These are phyloP conservation scores for Engraulis encrasicolus DNA, from an alignment of 2,113 vertebrate genomes.

Conservation along the genomic window DNA sequence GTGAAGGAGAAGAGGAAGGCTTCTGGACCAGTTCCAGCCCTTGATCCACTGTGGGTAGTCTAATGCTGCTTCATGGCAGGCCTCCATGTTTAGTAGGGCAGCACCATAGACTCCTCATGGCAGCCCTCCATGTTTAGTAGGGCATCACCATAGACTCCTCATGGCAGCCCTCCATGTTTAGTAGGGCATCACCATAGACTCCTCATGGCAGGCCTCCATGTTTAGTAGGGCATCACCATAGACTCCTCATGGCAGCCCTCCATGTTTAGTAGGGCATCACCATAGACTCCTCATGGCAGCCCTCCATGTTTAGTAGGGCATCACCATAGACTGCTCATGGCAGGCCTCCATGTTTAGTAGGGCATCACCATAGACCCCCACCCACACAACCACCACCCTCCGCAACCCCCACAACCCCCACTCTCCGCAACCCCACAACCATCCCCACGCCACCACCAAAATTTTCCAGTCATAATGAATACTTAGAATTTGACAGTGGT, in stretches of 20 bases:
- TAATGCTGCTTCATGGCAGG: background rate
- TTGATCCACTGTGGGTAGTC: slow-evolving; percentile 48
- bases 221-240: background rate
- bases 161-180: background rate
- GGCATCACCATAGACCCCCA: too few species aligned
- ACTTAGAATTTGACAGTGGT: too few species aligned
- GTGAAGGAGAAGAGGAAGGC: background rate
- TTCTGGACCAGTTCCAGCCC: slow-evolving; percentile 65
- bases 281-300: background rate
- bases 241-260: background rate
- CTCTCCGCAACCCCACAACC: too few species aligned
- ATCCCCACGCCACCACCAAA: too few species aligned
- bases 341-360: too few species aligned
- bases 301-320: background rate
- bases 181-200: background rate
- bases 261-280: background rate
- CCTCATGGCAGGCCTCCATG: background rate
- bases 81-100: background rate
- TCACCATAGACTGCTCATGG: too few species aligned
- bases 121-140: background rate
- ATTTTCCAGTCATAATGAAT: too few species aligned
- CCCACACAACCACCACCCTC: too few species aligned
- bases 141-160: background rate
- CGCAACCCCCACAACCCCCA: too few species aligned
- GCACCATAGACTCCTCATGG: background rate